Conservation (phyloP, 2,797 vertebrate genomes). For the Tenualosa thibaudeaui region DNA sequence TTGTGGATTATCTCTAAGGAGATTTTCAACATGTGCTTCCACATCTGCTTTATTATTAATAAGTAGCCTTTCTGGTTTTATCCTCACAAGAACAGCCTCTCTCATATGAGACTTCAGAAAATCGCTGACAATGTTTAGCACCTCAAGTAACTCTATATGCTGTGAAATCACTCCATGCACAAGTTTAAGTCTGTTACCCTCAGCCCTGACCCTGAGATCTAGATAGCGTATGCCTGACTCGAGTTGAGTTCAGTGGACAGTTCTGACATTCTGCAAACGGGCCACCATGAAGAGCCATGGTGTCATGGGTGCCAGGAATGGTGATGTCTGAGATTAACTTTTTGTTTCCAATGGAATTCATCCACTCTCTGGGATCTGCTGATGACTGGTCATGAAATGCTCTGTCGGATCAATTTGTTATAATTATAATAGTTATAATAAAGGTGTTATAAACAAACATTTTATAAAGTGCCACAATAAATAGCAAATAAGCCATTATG, state of each 20-base stretch:
- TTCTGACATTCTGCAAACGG: conserved; percentile 49
- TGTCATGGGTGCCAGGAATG: conserved; percentile 7
- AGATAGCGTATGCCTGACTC: conserved; percentile 64
- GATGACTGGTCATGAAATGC: neutral
- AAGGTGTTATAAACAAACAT: no score
- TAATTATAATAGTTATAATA: no score
- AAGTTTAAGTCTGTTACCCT: conserved; percentile 49
- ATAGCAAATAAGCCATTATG: neutral
- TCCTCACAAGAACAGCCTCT: conserved; percentile 55
- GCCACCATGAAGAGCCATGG: conserved; percentile 58
- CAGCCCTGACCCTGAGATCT: conserved; percentile 58
- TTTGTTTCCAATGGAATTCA: neutral
- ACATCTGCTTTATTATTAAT: conserved; percentile 34
- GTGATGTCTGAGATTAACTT: neutral
- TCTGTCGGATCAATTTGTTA: no score
- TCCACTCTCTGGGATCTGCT: neutral
- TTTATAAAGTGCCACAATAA: no score
- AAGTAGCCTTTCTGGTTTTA: conserved; percentile 41
- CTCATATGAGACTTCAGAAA: conserved; percentile 54
- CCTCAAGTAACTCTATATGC: conserved; percentile 45
- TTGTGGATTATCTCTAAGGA: conserved; percentile 38
- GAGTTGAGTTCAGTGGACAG: conserved; percentile 58
- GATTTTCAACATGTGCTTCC: conserved; percentile 44
- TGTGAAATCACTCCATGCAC: conserved; percentile 55
- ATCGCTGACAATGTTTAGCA: conserved; percentile 46